Conservation (phyloP, 2,113 vertebrate species). For the Podiceps cristatus region DNA sequence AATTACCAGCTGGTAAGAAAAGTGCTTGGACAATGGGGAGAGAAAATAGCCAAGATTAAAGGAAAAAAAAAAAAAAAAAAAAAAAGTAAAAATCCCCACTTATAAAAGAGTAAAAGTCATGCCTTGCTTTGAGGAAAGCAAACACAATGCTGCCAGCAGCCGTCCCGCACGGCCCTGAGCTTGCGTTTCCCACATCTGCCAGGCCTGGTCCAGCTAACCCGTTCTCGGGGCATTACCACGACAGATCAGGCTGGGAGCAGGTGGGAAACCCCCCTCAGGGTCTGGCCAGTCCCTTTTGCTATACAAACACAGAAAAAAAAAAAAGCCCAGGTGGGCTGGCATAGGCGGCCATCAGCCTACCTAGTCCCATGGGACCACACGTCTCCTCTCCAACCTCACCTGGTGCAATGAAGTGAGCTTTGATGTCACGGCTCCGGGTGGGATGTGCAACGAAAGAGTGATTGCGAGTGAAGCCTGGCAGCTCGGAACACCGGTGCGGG, state of each 20-base stretch:
- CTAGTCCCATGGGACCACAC: no score
- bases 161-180: background rate
- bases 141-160: background rate
- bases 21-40: background rate
- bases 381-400: background rate
- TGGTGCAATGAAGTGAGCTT: background rate
- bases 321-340: background rate
- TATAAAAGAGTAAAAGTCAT: background rate
- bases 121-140: background rate
- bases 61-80: background rate
- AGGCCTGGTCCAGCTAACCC: background rate
- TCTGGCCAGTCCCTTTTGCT: background rate
- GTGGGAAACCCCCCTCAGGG: background rate
- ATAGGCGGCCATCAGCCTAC: no score
- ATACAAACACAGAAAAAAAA: background rate
- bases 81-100: no score
- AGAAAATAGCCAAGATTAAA: background rate
- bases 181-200: background rate
- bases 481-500: accelerated
- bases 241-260: background rate
- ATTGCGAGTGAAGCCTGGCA: background rate
- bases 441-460: background rate
- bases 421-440: accelerated
- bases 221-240: background rate
- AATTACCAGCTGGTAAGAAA: background rate